Percentiles rank a stretch among this genome's conserved stretches.
phyloP scores from a whole-genome alignment of 1,140 invertebrate genomes.

The Probaryconus sp. region DNA sequence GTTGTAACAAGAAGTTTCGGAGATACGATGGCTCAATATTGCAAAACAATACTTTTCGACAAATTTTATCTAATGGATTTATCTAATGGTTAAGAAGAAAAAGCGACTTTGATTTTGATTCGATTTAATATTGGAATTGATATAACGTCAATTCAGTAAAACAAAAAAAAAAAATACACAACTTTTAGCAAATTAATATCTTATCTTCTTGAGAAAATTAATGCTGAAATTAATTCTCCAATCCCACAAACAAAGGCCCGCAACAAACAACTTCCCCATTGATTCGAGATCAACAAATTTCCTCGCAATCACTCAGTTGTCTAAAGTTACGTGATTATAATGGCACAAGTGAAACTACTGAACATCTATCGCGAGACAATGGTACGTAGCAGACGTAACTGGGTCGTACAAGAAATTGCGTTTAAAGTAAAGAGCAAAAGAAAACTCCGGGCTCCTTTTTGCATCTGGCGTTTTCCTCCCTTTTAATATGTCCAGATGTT shows the following conservation, averaged over 20 bases:
- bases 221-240: too few species aligned
- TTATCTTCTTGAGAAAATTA: too few species aligned
- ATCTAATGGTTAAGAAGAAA: slow-evolving; percentile 1
- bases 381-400: slow-evolving; percentile 6
- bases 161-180: too few species aligned
- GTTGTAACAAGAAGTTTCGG: slow-evolving; percentile 28
- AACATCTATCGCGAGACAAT: slow-evolving; percentile 16
- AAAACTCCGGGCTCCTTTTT: slow-evolving; percentile 19
- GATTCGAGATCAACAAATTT: too few species aligned
- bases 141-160: too few species aligned
- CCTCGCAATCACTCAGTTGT: not conserved
- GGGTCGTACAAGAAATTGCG: slow-evolving; percentile 19
- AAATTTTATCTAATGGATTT: slow-evolving; percentile 38
- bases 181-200: too few species aligned
- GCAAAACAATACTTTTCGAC: slow-evolving; percentile 29
- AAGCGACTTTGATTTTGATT: slow-evolving; percentile 4
- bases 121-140: too few species aligned
- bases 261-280: too few species aligned
- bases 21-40: slow-evolving; percentile 22
- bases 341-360: not conserved
- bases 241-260: too few species aligned
- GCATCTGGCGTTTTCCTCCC: not conserved
- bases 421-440: slow-evolving; percentile 12
- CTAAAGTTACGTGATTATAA: not conserved
- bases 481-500: slow-evolving; percentile 17